Conservation (phyloP, 2,888 invertebrate species). For the Eupeodes luniger region DNA sequence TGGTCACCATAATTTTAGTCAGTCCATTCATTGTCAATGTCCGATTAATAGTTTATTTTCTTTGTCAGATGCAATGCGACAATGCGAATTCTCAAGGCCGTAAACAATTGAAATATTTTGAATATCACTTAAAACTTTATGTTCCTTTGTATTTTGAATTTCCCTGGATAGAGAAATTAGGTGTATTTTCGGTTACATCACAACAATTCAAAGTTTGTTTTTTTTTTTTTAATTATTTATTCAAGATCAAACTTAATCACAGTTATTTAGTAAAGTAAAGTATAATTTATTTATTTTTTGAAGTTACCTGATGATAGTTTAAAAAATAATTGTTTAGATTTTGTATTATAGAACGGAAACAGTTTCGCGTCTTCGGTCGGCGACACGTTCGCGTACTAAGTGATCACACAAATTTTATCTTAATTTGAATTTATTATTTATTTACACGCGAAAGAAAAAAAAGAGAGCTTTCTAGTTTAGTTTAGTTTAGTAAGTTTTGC, state of each 20-base stretch:
- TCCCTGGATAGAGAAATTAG: not conserved
- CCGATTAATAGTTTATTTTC: not conserved
- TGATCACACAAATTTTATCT: constrained; percentile 42
- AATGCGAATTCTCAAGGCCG: constrained; percentile 11
- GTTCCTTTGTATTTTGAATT: not conserved
- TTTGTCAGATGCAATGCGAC: constrained; percentile 15
- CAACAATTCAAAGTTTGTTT: not conserved
- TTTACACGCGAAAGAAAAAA: constrained; percentile 17
- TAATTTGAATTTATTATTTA: constrained; percentile 53
- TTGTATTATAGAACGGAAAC: constrained; percentile 25
- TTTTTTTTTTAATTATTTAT: not conserved
- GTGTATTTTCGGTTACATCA: not conserved
- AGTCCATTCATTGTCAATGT: constrained; percentile 24
- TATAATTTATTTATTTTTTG: not conserved
- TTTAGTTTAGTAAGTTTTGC: constrained; percentile 41
- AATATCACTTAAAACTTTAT: constrained; percentile 4
- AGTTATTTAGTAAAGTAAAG: not conserved
- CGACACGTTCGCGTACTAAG: constrained; percentile 42
- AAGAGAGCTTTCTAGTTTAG: constrained; percentile 61
- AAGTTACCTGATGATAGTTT: not conserved
- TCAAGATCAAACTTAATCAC: not conserved
- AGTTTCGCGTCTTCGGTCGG: not conserved
- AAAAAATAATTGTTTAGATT: not conserved
- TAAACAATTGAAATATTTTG: not conserved
- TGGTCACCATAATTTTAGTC: constrained; percentile 6